phyloP scores from a whole-genome alignment of 2,797 vertebrate species.

The Euthynnus affinis region DNA sequence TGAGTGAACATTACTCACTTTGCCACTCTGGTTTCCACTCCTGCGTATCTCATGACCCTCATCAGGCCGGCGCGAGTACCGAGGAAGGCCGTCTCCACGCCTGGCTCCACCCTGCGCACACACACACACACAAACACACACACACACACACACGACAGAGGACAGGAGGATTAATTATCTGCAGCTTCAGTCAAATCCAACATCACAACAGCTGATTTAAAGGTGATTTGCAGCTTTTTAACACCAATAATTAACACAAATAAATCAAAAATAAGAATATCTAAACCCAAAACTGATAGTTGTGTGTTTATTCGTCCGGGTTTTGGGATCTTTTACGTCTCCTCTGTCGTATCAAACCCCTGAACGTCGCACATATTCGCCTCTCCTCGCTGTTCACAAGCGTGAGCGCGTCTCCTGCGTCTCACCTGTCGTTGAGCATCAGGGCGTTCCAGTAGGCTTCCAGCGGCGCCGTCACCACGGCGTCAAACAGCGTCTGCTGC shows the following conservation, averaged over 20 bases:
- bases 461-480: constrained; percentile 94
- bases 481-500: constrained; percentile 93
- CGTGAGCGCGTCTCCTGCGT: neutral
- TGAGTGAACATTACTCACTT: constrained; percentile 79
- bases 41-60: constrained; percentile 88
- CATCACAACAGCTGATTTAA: no score
- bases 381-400: neutral
- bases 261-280: no score
- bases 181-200: no score
- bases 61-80: constrained; percentile 94
- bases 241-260: no score
- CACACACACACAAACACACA: neutral
- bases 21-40: constrained; percentile 89
- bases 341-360: no score
- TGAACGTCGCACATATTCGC: no score
- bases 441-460: constrained; percentile 96
- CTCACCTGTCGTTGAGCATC: constrained; percentile 90
- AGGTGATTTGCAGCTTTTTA: no score
- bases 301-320: no score
- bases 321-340: no score
- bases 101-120: constrained; percentile 81
- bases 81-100: constrained; percentile 91
- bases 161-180: no score
- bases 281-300: no score
- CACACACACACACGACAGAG: neutral